Evolutionary conservation across 2,113 vertebrate genomes (phyloP).

Genomic region (Tetraodon nigroviridis): DNA sequence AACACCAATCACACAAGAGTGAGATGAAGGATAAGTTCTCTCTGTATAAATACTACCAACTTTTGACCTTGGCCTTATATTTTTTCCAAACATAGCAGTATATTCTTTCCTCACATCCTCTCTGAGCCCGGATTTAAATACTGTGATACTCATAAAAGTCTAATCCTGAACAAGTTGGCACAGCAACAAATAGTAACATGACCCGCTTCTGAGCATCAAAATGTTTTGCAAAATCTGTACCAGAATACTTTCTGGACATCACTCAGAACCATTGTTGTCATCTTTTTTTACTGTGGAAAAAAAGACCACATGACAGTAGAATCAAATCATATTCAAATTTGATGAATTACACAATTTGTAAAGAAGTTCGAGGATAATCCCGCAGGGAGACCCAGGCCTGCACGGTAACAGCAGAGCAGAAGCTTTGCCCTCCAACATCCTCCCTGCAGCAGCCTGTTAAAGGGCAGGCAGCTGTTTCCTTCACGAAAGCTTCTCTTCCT

Average conservation of each 20-base stretch:
- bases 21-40: slow-evolving; percentile 1
- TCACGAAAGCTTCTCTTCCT: slow-evolving; percentile 24
- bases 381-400: too few species aligned
- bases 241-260: too few species aligned
- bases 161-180: not conserved
- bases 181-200: not conserved
- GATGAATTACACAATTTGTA: too few species aligned
- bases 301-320: not conserved
- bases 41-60: slow-evolving; percentile 16
- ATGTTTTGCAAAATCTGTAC: too few species aligned
- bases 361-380: too few species aligned
- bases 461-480: slow-evolving; percentile 71
- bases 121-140: slow-evolving; percentile 29
- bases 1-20: too few species aligned
- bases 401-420: slow-evolving; percentile 9
- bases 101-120: slow-evolving; percentile 9
- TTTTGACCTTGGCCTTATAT: slow-evolving; percentile 43
- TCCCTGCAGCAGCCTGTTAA: slow-evolving; percentile 25
- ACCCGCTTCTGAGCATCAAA: too few species aligned
- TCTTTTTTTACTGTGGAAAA: too few species aligned
- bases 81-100: slow-evolving; percentile 59
- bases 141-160: too few species aligned
- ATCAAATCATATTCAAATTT: not conserved
- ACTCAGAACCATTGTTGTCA: slow-evolving; percentile 15
- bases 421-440: slow-evolving; percentile 16